Percentiles rank a stretch among this genome's conserved stretches.
Evolutionary conservation across 1,140 invertebrate genomes (phyloP).

Genomic region (Tachypleus tridentatus): DNA sequence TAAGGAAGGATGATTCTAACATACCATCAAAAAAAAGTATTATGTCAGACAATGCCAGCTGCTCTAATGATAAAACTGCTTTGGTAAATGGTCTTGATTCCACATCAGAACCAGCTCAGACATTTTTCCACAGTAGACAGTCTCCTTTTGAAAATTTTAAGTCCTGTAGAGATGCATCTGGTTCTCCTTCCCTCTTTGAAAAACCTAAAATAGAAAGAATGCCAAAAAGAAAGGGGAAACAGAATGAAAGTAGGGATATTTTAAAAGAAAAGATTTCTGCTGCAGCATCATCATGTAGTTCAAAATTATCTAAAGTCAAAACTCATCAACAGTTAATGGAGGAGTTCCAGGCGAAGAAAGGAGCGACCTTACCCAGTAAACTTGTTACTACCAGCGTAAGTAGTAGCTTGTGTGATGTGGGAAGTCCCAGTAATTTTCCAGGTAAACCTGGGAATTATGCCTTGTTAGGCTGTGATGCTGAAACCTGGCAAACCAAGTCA

Average conservation of each 20-base stretch:
- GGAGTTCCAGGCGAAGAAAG: constrained; percentile 51
- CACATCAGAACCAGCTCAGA: background rate
- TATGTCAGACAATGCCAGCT: background rate
- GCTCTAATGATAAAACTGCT: background rate
- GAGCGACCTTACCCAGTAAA: constrained; percentile 36
- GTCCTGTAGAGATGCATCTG: background rate
- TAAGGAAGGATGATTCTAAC: constrained; percentile 40
- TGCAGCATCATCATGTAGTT: constrained; percentile 33
- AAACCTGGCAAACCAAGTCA: constrained; percentile 37
- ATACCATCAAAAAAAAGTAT: background rate
- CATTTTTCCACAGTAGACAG: background rate
- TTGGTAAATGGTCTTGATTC: background rate
- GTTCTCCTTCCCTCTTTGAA: background rate
- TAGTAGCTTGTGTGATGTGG: no score
- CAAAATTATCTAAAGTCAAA: constrained; percentile 57
- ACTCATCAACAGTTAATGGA: constrained; percentile 70
- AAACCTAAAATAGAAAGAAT: background rate
- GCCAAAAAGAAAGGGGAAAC: background rate
- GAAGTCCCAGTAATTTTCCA: constrained; percentile 21
- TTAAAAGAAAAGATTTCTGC: background rate
- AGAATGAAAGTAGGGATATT: background rate
- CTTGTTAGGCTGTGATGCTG: constrained; percentile 15
- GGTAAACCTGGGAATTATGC: constrained; percentile 25
- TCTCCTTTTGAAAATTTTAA: background rate
- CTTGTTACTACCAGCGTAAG: constrained; percentile 14